Evolutionary conservation across 2,888 invertebrate genomes (phyloP), one percentile per base, ranked within the genome.

Genomic region (Coleophora deauratella): DNA sequence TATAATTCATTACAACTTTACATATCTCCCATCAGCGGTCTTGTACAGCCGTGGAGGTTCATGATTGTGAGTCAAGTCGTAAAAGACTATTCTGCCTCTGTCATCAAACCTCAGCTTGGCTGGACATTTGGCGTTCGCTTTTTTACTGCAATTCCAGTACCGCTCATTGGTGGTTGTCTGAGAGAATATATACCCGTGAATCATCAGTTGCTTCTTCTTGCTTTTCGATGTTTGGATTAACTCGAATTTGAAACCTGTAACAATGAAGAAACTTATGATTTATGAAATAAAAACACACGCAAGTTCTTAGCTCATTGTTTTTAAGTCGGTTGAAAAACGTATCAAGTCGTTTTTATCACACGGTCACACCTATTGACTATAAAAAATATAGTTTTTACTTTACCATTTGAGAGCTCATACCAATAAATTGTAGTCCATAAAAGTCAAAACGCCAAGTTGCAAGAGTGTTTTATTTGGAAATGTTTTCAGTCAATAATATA

Each of bases 71-170:
- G 39, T 30, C 2, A 68, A 36, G 3, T 57, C 33, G 33, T 58
- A 50, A 3, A 51, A 51, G 0, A 68, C 66, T 7, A 78, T 42
- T 2, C 51, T 33, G 0, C 71, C 69, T 0, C 49, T 40, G 4
- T 51, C 52, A 21, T 72, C 57, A 33, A 79, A 67, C 2, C 66
- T 55, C 0, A 78, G 43, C 32, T 59, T 67, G 2, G 77, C 75
- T 1, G 52, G 49, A 31, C 78, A 78, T 21, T 62, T 62, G 1
- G 47, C 45, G 0, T 63, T 53, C 1, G 45, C 41, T 37, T 71
- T 75, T 45, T 55, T 67, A 28, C 67, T 70, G 40, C 79, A 79
- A 41, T 72, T 64, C 69, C 75, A 72, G 36, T 79, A 77, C 3
- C 74, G 52, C 1, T 37, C 45, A 36, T 72, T 66, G 35, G 53